Base-by-base conservation (phyloP, 2,888 invertebrate genomes). In the Marronus borbonicus region DNA sequence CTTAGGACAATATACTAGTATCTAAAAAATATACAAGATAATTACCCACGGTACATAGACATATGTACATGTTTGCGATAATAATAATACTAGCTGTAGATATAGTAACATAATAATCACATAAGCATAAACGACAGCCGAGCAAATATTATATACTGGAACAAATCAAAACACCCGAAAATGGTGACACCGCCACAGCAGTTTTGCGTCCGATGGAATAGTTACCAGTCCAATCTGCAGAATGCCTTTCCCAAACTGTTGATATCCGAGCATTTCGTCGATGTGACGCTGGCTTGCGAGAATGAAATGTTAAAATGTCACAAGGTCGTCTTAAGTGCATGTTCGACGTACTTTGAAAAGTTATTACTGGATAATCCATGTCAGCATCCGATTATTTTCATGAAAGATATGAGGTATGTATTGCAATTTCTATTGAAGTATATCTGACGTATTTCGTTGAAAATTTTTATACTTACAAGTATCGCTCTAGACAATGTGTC, bases 231-330 rank as follows among this genome's bases (percentile, higher is more conserved):
- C 58, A 95, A 95, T 86, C 91, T 95, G 89, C 94, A 93, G 84
- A 93, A 93, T 82, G 94, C 94, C 80, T 95, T 95, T 85, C 94
- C 94, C 0, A 93, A 93, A 12, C 90, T 95, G 17, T 90, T 95
- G 8, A 92, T 93, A 28, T 92, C 93, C n/a, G 94, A 95, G 86
- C 93, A 94, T 86, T 96, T 97, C 86, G 96, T 96, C 0, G 97
- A 97, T 88, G 96, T 96, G 69, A 97, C 97, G 0, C 88, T 97
- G 74, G 96, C 96, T 2, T 96, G 96, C 86, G 97, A 97, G 88
- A 96, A 95, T 0, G 92, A 94, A 52, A 95, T 95, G 88, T 90
- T 95, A 82, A 94, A 96, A 83, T 97, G 97, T 86, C 97, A 97
- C 91, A 96, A 96, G 85, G 92, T 96, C 81, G 95, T 96, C 44